phyloP scores from a whole-genome alignment of 2,113 vertebrate genomes.

The Leptobrachium leishanense region DNA sequence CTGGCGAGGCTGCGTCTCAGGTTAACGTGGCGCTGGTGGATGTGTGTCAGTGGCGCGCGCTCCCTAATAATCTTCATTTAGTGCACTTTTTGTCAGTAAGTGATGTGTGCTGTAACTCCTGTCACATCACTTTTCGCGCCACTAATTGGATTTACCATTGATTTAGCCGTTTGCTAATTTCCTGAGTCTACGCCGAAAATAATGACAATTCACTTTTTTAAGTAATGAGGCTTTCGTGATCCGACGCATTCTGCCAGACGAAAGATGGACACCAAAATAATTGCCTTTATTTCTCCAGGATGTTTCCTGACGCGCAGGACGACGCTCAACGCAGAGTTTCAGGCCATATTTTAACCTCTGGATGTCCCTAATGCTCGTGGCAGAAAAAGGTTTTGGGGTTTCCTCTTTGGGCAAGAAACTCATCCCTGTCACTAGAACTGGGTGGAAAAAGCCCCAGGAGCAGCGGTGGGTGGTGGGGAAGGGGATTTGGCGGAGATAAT shows the following conservation, averaged over 20 bases:
- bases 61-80: background rate
- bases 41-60: background rate
- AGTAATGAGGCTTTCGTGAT: constrained; percentile 27
- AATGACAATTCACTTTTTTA: constrained; percentile 33
- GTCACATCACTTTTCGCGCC: constrained; percentile 11
- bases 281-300: too few species aligned
- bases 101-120: constrained; percentile 1
- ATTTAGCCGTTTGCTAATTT: constrained; percentile 41
- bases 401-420: too few species aligned
- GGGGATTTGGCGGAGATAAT: too few species aligned
- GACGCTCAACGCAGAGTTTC: too few species aligned
- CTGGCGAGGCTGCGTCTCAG: too few species aligned
- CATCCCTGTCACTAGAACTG: too few species aligned
- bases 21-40: background rate
- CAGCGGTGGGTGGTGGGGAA: too few species aligned
- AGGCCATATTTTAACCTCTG: too few species aligned
- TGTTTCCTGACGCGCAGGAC: too few species aligned
- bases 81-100: background rate
- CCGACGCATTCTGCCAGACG: constrained; percentile 14
- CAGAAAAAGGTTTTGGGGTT: too few species aligned
- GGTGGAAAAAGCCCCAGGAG: too few species aligned
- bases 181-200: constrained; percentile 28
- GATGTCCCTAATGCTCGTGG: too few species aligned
- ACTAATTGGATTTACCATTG: constrained; percentile 45
- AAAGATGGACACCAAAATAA: background rate